These are phyloP conservation scores for Agraylea sexmaculata DNA, from an alignment of 1,140 invertebrate genomes.

Conservation along the genomic window DNA sequence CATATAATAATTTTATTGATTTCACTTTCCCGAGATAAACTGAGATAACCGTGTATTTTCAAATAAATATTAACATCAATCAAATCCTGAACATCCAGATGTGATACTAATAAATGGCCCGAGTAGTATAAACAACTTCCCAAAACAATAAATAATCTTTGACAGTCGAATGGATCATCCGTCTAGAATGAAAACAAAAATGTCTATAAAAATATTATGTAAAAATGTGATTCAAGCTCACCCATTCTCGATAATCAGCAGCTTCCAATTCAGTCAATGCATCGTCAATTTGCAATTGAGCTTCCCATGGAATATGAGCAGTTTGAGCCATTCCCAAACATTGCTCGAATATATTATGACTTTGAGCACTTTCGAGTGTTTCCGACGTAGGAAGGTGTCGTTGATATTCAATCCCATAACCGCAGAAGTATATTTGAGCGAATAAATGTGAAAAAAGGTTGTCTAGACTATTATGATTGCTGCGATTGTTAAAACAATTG, in stretches of 20 bases:
- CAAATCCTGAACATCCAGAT: constrained; percentile 56
- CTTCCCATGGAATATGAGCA: constrained; percentile 58
- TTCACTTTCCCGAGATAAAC: constrained; percentile 49
- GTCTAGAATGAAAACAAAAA: constrained; percentile 41
- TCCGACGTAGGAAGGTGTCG: constrained; percentile 8
- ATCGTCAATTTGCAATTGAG: constrained; percentile 64
- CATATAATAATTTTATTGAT: constrained; percentile 62
- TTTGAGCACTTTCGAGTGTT: constrained; percentile 12
- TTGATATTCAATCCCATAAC: constrained; percentile 11
- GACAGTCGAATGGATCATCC: constrained; percentile 64
- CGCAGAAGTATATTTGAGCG: constrained; percentile 30
- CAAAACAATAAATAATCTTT: constrained; percentile 57
- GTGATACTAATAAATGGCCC: constrained; percentile 57
- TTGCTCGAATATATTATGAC: constrained; percentile 21
- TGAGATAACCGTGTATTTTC: constrained; percentile 52
- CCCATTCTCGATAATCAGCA: constrained; percentile 71
- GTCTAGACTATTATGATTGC: constrained; percentile 36
- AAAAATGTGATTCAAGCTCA: constrained; percentile 26
- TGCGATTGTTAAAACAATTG: constrained; percentile 34
- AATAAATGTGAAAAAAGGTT: constrained; percentile 45
- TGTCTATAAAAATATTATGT: constrained; percentile 1
- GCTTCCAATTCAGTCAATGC: constrained; percentile 69
- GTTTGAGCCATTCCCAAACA: constrained; percentile 38
- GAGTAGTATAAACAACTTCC: constrained; percentile 63
- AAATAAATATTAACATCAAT: constrained; percentile 59